Conservation (phyloP, 2,113 vertebrate species). For the Cranoglanis bouderius region DNA sequence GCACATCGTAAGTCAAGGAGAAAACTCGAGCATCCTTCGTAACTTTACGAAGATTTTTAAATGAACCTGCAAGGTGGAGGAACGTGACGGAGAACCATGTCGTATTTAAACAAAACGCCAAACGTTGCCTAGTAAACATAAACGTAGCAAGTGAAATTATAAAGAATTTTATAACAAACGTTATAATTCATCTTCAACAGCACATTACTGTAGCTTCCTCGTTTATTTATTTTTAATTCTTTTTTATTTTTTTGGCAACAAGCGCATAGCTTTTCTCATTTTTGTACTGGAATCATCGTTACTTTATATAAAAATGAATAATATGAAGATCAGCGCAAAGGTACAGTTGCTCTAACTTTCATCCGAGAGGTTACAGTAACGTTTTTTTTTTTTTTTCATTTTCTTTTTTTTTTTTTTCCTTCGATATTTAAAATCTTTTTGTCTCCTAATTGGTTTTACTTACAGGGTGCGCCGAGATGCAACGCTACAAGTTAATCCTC, state of each 20-base stretch:
- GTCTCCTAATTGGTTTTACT: slow-evolving; percentile 42
- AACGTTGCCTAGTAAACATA: not conserved
- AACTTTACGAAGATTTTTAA: not conserved
- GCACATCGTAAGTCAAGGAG: not conserved
- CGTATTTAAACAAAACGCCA: not conserved
- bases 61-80: not conserved
- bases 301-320: slow-evolving; percentile 19
- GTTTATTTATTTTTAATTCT: not conserved
- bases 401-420: not conserved
- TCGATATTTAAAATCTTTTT: slow-evolving; percentile 17
- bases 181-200: not conserved
- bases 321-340: slow-evolving; percentile 25
- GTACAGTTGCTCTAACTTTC: slow-evolving; percentile 26
- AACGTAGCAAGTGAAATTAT: not conserved
- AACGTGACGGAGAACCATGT: not conserved
- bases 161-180: not conserved
- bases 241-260: slow-evolving; percentile 31
- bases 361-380: slow-evolving; percentile 8
- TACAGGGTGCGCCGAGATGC: slow-evolving; percentile 47
- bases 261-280: slow-evolving; percentile 14
- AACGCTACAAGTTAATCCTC: slow-evolving; percentile 57
- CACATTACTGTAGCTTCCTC: not conserved
- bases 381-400: slow-evolving; percentile 1
- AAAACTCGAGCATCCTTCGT: not conserved
- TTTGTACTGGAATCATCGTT: slow-evolving; percentile 8